Evolutionary conservation across 2,888 invertebrate genomes (phyloP), one percentile per base, ranked within the genome.

Genomic region (Pseudolycoriella hygida): DNA sequence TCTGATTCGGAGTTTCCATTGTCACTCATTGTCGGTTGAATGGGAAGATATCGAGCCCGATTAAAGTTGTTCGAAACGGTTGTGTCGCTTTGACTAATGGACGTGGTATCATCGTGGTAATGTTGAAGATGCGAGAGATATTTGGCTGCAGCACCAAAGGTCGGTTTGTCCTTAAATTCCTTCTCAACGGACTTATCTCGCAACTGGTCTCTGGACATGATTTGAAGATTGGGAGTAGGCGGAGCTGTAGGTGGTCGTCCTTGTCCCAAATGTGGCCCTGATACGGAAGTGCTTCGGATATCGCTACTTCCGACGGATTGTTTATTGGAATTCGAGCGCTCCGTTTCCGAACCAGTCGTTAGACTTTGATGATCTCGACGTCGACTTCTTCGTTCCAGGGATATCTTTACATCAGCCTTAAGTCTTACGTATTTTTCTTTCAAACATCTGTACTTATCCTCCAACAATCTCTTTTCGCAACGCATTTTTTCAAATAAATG

Each of bases 361-460:
- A 72, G 70, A 46, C 72, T 73, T 50, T 66, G 66, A 58, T 76
- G 74, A 52, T 77, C 75, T 0, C 76, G 68, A 2, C 77, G 67
- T 39, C 74, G 75, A 57, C 77, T 80, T 11, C 84, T 72, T 20
- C 80, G 75, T 56, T 86, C 86, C 46, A 84, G 72, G 0, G 83
- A 80, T 19, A 80, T 64, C 61, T 82, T 80, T 10, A 86, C 81
- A 52, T 87, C 85, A 17, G 77, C 80, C 60, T 87, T 87, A 46
- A 88, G 65, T 12, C 81, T 68, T 17, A 79, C 71, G 55, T 87
- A 86, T 61, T 87, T 87, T 57, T 84, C 84, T 60, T 86, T 86
- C 43, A 87, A 67, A 46, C 80, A 80, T 42, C 74, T 71, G 58
- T 87, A 87, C 58, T 87, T 87, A 53, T 84, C 83, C 52, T 80